Percentiles rank a stretch among this genome's conserved stretches.
Conservation (phyloP, 2,888 invertebrate genomes). For the Stenoptilia bipunctidactyla region DNA sequence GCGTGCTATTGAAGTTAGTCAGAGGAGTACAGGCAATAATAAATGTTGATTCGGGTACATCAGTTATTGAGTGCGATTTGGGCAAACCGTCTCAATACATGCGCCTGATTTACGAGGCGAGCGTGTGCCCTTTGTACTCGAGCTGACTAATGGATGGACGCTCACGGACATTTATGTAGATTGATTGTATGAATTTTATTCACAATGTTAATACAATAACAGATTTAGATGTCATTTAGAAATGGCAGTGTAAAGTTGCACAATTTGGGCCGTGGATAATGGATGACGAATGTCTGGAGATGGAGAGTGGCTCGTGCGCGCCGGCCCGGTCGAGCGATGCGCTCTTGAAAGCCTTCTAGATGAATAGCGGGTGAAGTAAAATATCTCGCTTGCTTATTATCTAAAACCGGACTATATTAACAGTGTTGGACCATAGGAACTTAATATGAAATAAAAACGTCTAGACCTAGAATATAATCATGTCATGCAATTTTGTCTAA, state of each 20-base stretch:
- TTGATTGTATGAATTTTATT: slow-evolving; percentile 72
- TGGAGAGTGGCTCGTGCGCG: slow-evolving; percentile 46
- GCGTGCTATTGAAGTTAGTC: too few species aligned
- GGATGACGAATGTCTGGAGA: slow-evolving; percentile 65
- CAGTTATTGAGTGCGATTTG: slow-evolving; percentile 62
- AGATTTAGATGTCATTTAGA: slow-evolving; percentile 72
- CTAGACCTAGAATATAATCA: too few species aligned
- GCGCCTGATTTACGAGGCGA: slow-evolving; percentile 68
- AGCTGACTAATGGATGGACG: slow-evolving; percentile 69
- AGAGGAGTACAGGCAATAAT: slow-evolving; percentile 5
- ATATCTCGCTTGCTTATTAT: too few species aligned
- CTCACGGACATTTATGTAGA: slow-evolving; percentile 72
- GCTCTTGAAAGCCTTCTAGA: too few species aligned
- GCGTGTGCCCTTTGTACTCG: slow-evolving; percentile 69
- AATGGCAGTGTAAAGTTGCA: slow-evolving; percentile 71
- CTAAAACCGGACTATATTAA: too few species aligned
- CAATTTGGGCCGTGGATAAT: slow-evolving; percentile 71
- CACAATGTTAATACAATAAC: slow-evolving; percentile 72
- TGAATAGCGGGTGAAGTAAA: too few species aligned
- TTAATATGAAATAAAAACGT: too few species aligned
- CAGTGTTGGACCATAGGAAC: too few species aligned
- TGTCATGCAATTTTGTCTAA: too few species aligned
- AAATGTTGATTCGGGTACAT: slow-evolving; percentile 21
- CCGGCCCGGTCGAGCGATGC: too few species aligned
- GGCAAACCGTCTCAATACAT: slow-evolving; percentile 63